Evolutionary conservation across 2,888 invertebrate species (phyloP), one percentile per base, ranked within the genome.

Genomic region (Hemithea aestivaria): DNA sequence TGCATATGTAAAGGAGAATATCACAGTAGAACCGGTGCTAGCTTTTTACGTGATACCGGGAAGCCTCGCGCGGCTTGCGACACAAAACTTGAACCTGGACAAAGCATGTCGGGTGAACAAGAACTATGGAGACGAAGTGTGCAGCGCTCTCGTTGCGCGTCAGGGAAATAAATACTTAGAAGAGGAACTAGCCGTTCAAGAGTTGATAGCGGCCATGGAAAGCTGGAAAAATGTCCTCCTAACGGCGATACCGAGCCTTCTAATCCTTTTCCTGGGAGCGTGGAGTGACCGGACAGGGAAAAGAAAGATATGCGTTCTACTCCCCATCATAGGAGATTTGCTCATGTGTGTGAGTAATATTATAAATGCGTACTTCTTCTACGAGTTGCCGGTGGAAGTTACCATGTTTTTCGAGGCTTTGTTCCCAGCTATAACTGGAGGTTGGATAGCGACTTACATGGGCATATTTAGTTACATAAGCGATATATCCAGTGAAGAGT

Each of bases 31-130:
- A 62, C 92, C 92, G 1, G 88, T 91, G 42, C 61, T 92, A 29
- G 88, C 90, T 1, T 90, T 89, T 37, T 91, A 90, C 56, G 89
- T 91, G 0, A 77, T 92, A 48, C 91, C 92, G 1, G 88, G 89
- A 48, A 87, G 88, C 1, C 58, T 90, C n/a, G 91, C 93, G 0
- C 90, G 91, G 44, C 69, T 95, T 36, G 94, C 94, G 2, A 93
- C 93, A 2, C 95, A 95, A 74, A 95, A 95, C 73, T 73, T 95
- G 10, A 94, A 94, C 73, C 81, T 95, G 53, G 95, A 95, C 62
- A 95, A 95, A 76, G 95, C 95, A 0, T 95, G 95, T 58, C 81
- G 94, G 10, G 94, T 95, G 0, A 95, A 95, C 62, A 83, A 93
- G 61, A 84, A 83, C 0, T 94, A 92, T 62, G 88, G 91, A 0